phyloP scores from a whole-genome alignment of 2,888 invertebrate species.

The Pollenia amentaria region DNA sequence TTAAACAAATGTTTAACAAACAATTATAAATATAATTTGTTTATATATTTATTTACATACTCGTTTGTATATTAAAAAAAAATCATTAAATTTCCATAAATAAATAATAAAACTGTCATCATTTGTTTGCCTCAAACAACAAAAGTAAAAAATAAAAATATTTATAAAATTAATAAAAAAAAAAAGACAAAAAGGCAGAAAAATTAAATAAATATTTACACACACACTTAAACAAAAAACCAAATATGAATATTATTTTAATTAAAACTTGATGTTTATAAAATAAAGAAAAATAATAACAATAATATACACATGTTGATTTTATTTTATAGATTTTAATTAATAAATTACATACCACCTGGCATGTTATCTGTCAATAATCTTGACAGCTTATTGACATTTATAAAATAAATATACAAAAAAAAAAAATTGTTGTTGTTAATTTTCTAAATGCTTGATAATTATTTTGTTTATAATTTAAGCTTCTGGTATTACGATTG shows the following conservation, averaged over 20 bases:
- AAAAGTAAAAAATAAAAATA: background rate
- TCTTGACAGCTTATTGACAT: conserved; percentile 71
- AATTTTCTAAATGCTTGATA: background rate
- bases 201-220: conserved; percentile 31
- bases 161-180: background rate
- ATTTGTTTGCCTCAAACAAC: conserved; percentile 48
- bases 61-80: conserved; percentile 21
- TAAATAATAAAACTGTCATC: conserved; percentile 65
- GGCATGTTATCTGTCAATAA: conserved; percentile 72
- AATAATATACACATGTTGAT: conserved; percentile 23
- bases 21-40: conserved; percentile 46
- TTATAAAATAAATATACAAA: background rate
- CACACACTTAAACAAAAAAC: background rate
- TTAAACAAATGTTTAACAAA: conserved; percentile 37
- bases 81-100: conserved; percentile 64
- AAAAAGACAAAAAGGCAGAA: conserved; percentile 22
- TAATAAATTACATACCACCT: conserved; percentile 60
- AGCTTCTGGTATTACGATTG: too few relatives aligned
- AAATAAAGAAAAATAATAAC: background rate
- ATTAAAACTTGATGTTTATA: conserved; percentile 58
- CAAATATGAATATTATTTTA: conserved; percentile 47
- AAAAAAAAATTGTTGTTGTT: background rate
- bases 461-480: background rate
- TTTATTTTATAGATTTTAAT: conserved; percentile 59
- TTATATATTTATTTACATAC: conserved; percentile 21